Conservation (phyloP, 2,113 vertebrate species). For the Bettongia penicillata region DNA sequence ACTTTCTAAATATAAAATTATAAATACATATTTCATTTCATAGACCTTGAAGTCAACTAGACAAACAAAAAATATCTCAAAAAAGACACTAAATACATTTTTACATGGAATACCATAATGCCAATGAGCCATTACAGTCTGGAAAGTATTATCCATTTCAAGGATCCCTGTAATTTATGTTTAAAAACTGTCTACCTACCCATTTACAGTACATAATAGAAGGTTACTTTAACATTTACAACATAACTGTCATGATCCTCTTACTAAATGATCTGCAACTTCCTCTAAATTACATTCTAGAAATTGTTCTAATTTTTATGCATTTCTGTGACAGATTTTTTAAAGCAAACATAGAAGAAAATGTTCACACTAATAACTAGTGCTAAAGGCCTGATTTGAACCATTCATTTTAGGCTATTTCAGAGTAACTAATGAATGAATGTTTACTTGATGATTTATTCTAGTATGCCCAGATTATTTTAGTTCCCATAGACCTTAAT, state of each 20-base stretch:
- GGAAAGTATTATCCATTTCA: constrained; percentile 40
- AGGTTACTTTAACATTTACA: constrained; percentile 22
- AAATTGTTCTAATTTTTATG: constrained; percentile 47
- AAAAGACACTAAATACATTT: constrained; percentile 29
- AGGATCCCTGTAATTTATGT: constrained; percentile 39
- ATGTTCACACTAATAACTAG: neutral
- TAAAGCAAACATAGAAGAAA: constrained; percentile 38
- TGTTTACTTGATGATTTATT: constrained; percentile 16
- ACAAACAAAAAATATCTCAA: constrained; percentile 50
- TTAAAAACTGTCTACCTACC: constrained; percentile 36
- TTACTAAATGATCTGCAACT: constrained; percentile 9
- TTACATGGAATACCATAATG: constrained; percentile 39
- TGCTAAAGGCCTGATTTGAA: neutral
- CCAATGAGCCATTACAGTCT: neutral
- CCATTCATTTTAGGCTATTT: neutral
- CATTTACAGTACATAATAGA: neutral
- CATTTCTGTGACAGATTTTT: constrained; percentile 55
- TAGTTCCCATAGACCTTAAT: neutral
- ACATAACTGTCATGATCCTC: constrained; percentile 24
- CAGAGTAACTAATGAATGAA: neutral
- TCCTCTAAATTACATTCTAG: constrained; percentile 59
- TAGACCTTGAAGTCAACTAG: neutral
- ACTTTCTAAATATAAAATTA: neutral
- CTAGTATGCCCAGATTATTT: neutral
- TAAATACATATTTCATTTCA: neutral